Conservation (phyloP, 2,113 vertebrate genomes). For the human (Homo sapiens) region DNA sequence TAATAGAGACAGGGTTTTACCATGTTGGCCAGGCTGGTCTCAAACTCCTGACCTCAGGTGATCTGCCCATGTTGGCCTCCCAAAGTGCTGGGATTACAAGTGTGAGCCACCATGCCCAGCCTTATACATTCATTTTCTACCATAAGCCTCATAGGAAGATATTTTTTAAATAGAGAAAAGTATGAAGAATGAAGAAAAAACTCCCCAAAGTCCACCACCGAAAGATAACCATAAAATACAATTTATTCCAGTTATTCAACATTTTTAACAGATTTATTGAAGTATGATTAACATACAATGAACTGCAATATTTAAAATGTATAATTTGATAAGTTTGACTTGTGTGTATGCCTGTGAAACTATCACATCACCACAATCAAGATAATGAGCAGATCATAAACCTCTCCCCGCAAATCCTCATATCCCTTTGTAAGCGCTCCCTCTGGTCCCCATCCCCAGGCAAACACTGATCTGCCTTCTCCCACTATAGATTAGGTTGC, state of each 20-base stretch:
- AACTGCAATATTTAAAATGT: not conserved
- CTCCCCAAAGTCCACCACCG: not conserved
- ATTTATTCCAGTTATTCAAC: conserved; percentile 19
- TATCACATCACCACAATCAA: not conserved
- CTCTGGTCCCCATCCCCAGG: not conserved
- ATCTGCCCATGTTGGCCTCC: too few relatives aligned
- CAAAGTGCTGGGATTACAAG: too few relatives aligned
- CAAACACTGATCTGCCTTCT: conserved; percentile 25
- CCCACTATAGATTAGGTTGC: not conserved
- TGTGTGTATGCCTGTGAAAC: not conserved
- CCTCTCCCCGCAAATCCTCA: not conserved
- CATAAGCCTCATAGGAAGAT: not conserved
- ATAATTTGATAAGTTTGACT: not conserved
- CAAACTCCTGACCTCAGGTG: too few relatives aligned
- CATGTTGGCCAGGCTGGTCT: too few relatives aligned
- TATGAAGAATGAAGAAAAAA: not conserved
- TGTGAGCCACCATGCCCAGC: too few relatives aligned
- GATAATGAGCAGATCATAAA: not conserved
- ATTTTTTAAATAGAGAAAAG: conserved; percentile 17
- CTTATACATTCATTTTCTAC: not conserved
- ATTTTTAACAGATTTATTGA: not conserved
- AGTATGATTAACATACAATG: not conserved
- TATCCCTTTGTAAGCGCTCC: not conserved
- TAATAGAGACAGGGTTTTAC: too few relatives aligned
- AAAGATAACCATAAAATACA: not conserved